These are phyloP conservation scores for Onychostruthus taczanowskii DNA, from an alignment of 2,113 vertebrate genomes.

Conservation along the genomic window DNA sequence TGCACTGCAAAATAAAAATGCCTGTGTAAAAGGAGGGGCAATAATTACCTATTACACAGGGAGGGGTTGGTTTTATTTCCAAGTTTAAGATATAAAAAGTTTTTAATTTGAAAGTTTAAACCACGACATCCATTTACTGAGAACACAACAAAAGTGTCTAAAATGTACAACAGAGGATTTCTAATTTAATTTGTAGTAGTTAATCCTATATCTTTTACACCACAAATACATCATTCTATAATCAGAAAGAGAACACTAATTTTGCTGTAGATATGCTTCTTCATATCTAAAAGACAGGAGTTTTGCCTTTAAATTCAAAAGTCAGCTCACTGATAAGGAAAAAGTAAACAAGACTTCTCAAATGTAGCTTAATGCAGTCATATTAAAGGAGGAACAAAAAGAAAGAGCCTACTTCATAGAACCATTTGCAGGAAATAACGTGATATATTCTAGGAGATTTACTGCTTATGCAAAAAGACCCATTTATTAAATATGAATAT, in stretches of 20 bases:
- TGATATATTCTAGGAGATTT: background rate
- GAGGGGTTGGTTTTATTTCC: background rate
- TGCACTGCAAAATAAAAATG: background rate
- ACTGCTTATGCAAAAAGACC: background rate
- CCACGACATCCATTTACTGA: background rate
- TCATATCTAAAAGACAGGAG: background rate
- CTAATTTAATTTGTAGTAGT: background rate
- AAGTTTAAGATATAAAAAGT: background rate
- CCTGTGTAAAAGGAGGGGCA: background rate
- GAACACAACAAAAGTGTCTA: background rate
- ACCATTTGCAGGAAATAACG: background rate
- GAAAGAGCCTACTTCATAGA: background rate
- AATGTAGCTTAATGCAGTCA: background rate
- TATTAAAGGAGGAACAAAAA: background rate
- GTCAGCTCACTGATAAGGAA: background rate
- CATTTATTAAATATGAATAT: conserved; percentile 8
- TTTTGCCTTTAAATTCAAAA: background rate
- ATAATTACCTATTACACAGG: background rate
- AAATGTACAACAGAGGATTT: background rate
- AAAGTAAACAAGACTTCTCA: background rate
- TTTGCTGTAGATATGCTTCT: background rate
- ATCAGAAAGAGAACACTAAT: background rate
- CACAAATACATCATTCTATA: background rate
- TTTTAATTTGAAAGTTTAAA: background rate
- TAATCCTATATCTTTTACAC: background rate